Percentiles rank a stretch among this genome's conserved stretches.
Evolutionary conservation across 2,797 vertebrate genomes (phyloP).

Genomic region (Crenichthys baileyi): DNA sequence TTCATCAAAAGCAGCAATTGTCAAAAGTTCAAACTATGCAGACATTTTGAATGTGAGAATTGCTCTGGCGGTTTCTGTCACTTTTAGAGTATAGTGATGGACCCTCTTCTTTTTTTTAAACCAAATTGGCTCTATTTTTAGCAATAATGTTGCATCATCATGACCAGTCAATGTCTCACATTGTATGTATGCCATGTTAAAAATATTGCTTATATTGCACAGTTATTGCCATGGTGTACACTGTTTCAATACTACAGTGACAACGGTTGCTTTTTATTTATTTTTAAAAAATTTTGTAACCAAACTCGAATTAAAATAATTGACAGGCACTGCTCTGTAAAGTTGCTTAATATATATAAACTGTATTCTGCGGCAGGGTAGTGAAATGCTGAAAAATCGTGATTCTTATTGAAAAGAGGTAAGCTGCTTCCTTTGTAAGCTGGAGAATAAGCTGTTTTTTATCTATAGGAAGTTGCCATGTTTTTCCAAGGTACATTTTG

Average conservation of each 20-base stretch:
- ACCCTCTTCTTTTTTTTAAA: constrained; percentile 43
- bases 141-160: constrained; percentile 53
- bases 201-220: constrained; percentile 62
- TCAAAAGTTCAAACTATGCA: constrained; percentile 79
- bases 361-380: constrained; percentile 74
- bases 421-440: constrained; percentile 66
- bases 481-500: constrained; percentile 77
- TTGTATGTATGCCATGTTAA: constrained; percentile 39
- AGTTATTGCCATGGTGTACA: constrained; percentile 53
- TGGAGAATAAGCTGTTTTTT: constrained; percentile 75
- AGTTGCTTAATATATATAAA: constrained; percentile 64
- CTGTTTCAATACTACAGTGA: constrained; percentile 50
- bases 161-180: constrained; percentile 37
- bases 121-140: constrained; percentile 70
- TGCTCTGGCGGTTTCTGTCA: constrained; percentile 49
- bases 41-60: constrained; percentile 81
- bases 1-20: constrained; percentile 47
- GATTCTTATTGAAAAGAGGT: constrained; percentile 68
- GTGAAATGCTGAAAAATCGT: constrained; percentile 69
- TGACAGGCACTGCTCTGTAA: constrained; percentile 60
- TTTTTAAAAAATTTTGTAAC: constrained; percentile 32
- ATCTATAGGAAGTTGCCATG: constrained; percentile 73
- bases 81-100: constrained; percentile 44
- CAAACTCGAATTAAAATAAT: constrained; percentile 47
- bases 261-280: constrained; percentile 31